Evolutionary conservation across 2,113 vertebrate species (phyloP).

Genomic region (Menidia beryllina): DNA sequence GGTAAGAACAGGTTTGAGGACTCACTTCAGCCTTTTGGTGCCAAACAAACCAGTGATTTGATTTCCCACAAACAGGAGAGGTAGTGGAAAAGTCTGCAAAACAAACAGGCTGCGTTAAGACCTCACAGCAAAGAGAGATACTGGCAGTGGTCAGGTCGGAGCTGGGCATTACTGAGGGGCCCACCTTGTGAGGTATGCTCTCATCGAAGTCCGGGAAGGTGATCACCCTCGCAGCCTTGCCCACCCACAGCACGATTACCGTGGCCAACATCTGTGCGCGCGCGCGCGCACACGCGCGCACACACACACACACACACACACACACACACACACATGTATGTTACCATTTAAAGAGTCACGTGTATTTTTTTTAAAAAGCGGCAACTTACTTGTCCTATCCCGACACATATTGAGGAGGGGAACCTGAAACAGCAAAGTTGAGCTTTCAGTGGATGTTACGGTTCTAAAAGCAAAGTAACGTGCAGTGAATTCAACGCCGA

Average conservation of each 20-base stretch:
- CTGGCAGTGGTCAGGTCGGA: no score
- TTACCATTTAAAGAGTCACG: background rate
- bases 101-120: background rate
- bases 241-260: conserved; percentile 90
- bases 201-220: conserved; percentile 92
- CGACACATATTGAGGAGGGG: conserved; percentile 94
- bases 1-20: conserved; percentile 1
- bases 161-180: background rate
- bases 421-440: conserved; percentile 83
- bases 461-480: background rate
- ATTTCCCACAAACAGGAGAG: conserved; percentile 97
- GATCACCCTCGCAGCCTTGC: conserved; percentile 92
- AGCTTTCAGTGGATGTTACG: background rate
- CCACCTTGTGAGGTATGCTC: conserved; percentile 89
- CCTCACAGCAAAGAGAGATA: background rate
- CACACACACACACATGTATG: conserved; percentile 20
- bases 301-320: conserved; percentile 27
- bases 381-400: conserved; percentile 93
- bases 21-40: conserved; percentile 96
- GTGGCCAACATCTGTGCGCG: conserved; percentile 92
- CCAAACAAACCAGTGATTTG: conserved; percentile 96
- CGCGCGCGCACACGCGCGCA: background rate
- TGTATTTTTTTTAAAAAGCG: background rate
- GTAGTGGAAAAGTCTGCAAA: conserved; percentile 93
- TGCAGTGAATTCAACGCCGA: background rate